Evolutionary conservation across 2,113 vertebrate genomes (phyloP), one percentile per base, ranked within the genome.

Genomic region (Tenebrosternarchus preto): DNA sequence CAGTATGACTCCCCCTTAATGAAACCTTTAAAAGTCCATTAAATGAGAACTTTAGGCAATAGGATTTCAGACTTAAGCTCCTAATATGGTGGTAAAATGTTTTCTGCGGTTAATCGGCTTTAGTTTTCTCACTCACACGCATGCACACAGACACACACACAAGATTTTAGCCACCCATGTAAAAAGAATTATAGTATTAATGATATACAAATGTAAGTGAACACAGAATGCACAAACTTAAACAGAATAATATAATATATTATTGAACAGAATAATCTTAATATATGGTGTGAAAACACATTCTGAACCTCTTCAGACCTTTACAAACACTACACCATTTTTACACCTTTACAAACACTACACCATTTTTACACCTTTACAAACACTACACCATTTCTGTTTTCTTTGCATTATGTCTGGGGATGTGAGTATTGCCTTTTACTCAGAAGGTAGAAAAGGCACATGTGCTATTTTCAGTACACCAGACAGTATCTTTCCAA

Each of bases 11-110:
- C 84, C 80, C 64, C 77, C 73, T 71, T 63, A 36, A 81, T 89
- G 76, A 88, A 89, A 80, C 86, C 80, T 79, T 84, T 91, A 88
- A 92, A 87, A 87, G 74, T 86, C 88, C 81, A 89, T 91, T 91
- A 89, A 89, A 90, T 77, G 81, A 80, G 85, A 89, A 87, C 64
- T 88, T 91, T 82, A 82, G 77, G 61, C 87, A 91, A 89, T 84
- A 90, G 87, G 87, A 83, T 89, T 88, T 85, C 17, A 74, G 61
- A 84, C 59, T 36, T 86, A 88, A 90, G 83, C 80, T 77, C 76
- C 82, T 88, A 86, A 90, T 72, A 53, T 73, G 81, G 67, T 78
- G 27, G 9, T 43, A 85, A 79, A 87, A 84, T 83, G 80, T 89
- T 91, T 88, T 85, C 81, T 76, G 71, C 31, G 29, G 73, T 46